Evolutionary conservation across 2,888 invertebrate genomes (phyloP).

Genomic region (Pachycephus smyrnensis): DNA sequence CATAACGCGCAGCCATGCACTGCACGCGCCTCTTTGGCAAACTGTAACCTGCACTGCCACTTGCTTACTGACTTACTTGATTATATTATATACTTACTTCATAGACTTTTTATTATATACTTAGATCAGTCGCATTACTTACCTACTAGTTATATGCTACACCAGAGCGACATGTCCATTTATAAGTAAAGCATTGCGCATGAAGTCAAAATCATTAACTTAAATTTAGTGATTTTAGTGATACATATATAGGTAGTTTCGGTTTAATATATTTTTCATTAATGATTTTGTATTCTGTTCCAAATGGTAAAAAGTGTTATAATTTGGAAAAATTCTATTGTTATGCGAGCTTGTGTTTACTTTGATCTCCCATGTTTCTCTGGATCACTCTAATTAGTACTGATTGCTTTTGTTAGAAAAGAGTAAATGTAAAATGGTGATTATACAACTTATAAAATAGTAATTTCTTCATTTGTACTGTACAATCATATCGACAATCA

Average conservation of each 20-base stretch:
- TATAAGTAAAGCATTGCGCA: neutral
- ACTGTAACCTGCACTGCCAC: neutral
- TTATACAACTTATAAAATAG: too few species aligned
- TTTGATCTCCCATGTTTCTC: neutral
- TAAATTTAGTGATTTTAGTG: neutral
- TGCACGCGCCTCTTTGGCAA: neutral
- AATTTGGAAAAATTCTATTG: neutral
- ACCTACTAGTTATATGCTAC: neutral
- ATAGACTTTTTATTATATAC: neutral
- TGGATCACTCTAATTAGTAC: too few species aligned
- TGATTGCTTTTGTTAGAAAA: too few species aligned
- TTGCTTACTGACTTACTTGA: neutral
- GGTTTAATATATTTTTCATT: neutral
- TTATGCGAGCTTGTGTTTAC: neutral
- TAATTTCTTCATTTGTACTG: too few species aligned
- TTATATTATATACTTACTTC: neutral
- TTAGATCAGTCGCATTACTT: neutral
- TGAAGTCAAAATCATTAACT: neutral
- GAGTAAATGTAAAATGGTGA: too few species aligned
- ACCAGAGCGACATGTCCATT: neutral
- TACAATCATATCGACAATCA: neutral
- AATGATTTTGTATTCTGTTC: neutral
- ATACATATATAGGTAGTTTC: neutral
- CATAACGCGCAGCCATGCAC: conserved; percentile 29
- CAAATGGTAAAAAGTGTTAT: neutral